Evolutionary conservation across 2,797 vertebrate species (phyloP).

Genomic region (Heterohyrax brucei): DNA sequence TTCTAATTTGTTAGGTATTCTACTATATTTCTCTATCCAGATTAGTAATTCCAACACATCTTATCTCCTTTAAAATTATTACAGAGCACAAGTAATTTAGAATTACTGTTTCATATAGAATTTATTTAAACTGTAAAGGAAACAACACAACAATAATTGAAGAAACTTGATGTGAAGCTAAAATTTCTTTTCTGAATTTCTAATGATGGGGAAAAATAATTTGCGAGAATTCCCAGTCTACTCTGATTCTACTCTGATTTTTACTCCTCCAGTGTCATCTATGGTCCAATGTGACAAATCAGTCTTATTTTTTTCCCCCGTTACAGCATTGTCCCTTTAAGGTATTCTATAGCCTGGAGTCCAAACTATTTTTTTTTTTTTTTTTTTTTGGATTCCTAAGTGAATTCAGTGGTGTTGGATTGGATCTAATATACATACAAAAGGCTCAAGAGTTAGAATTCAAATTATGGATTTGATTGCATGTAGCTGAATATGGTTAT

Average conservation of each 20-base stretch:
- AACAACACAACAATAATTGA: neutral
- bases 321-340: neutral
- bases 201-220: neutral
- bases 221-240: neutral
- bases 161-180: neutral
- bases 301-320: neutral
- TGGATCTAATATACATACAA: neutral
- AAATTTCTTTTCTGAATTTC: slow-evolving; percentile 45
- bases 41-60: slow-evolving; percentile 1
- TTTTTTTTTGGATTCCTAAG: neutral
- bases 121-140: slow-evolving; percentile 52
- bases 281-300: neutral
- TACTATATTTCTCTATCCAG: neutral
- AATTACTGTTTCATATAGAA: neutral
- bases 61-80: slow-evolving; percentile 41
- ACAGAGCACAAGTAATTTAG: neutral
- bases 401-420: neutral
- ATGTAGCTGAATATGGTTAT: neutral
- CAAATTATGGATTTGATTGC: neutral
- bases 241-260: neutral
- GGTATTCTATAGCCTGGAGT: neutral
- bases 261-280: neutral
- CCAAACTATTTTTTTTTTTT: neutral
- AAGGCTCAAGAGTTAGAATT: neutral
- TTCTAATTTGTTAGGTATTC: slow-evolving; percentile 17